phyloP scores from a whole-genome alignment of 2,888 invertebrate genomes.

The Drosophila tanythrix region DNA sequence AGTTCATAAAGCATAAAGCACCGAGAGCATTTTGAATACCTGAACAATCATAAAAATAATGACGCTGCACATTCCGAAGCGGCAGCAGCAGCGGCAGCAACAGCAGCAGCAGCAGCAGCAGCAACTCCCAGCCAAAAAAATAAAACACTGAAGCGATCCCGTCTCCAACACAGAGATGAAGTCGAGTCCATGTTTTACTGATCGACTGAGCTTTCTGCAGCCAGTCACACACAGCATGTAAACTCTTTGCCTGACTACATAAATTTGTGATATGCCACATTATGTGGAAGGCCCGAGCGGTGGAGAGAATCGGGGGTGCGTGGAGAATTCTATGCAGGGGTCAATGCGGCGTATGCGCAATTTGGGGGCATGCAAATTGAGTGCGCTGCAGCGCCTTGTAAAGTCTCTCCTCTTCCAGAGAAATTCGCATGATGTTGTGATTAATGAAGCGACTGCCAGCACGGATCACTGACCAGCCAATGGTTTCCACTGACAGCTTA shows the following conservation, averaged over 20 bases:
- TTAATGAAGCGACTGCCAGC: slow-evolving; percentile 72
- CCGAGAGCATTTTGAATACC: slow-evolving; percentile 77
- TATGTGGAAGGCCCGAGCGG: slow-evolving; percentile 31
- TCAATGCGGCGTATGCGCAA: slow-evolving; percentile 77
- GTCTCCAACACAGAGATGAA: slow-evolving; percentile 13
- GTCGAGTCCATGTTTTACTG: slow-evolving; percentile 21
- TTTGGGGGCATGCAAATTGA: slow-evolving; percentile 58
- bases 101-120: slow-evolving; percentile 28
- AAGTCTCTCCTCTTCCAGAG: slow-evolving; percentile 52
- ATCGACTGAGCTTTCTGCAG: slow-evolving; percentile 47
- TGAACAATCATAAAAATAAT: slow-evolving; percentile 83
- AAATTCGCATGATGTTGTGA: slow-evolving; percentile 78
- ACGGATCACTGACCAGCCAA: slow-evolving; percentile 57
- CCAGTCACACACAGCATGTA: slow-evolving; percentile 64
- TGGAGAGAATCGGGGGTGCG: slow-evolving; percentile 4
- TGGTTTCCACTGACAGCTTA: slow-evolving; percentile 71
- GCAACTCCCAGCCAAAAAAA: slow-evolving; percentile 17
- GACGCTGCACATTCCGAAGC: slow-evolving; percentile 83
- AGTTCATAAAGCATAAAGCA: slow-evolving; percentile 69
- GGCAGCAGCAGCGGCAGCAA: slow-evolving; percentile 38
- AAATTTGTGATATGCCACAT: slow-evolving; percentile 81
- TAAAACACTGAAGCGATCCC: slow-evolving; percentile 18
- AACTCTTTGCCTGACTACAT: slow-evolving; percentile 41
- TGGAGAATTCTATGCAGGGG: slow-evolving; percentile 47
- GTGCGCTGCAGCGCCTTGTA: slow-evolving; percentile 11